phyloP scores from a whole-genome alignment of 2,113 vertebrate species.

The Scytalopus superciliaris region DNA sequence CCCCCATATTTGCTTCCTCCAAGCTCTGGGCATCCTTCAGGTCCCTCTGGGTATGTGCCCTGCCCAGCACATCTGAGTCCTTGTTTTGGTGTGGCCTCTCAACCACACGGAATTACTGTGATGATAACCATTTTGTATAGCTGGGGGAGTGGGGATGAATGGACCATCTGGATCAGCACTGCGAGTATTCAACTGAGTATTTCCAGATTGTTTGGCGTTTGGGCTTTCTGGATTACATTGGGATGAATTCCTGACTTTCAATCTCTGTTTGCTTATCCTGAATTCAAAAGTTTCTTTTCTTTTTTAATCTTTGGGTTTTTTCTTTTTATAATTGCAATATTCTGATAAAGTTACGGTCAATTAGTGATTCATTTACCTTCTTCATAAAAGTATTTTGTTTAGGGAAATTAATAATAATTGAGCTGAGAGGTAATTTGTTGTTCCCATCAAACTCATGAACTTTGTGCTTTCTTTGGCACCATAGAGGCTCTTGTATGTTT shows the following conservation, averaged over 20 bases:
- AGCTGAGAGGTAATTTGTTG: neutral
- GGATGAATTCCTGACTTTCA: neutral
- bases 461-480: slow-evolving; percentile 25
- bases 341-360: neutral
- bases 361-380: neutral
- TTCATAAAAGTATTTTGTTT: neutral
- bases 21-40: neutral
- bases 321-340: neutral
- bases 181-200: neutral
- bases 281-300: neutral
- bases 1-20: neutral
- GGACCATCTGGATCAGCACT: neutral
- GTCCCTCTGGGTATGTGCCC: neutral
- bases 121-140: neutral
- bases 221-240: neutral
- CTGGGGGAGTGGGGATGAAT: neutral
- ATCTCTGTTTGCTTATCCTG: neutral
- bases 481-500: neutral
- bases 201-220: neutral
- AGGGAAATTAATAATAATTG: neutral
- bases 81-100: neutral
- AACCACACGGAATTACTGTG: neutral
- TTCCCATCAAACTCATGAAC: neutral
- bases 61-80: neutral
- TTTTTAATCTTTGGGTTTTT: neutral